Base-by-base conservation (phyloP, 2,888 invertebrate genomes). In the Lydus trimaculatus region DNA sequence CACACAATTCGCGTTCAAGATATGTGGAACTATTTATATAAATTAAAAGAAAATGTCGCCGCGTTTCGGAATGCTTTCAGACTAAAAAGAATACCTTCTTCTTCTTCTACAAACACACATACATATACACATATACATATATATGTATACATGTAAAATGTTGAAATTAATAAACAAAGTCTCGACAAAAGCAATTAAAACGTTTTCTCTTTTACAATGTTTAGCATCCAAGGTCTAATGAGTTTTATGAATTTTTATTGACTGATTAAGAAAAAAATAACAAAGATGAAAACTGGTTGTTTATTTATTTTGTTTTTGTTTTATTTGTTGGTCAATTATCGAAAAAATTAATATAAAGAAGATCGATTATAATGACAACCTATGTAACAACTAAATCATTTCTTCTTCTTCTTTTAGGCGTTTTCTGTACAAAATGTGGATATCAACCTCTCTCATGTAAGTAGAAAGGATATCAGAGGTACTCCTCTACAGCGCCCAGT, bases 1-100 rank as follows among this genome's bases (percentile, higher is more conserved):
- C 80, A 80, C 80, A 80, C 80, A 80, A 80, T 80, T 72, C 77
- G 70, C 76, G 73, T 73, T 72, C 69, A 74, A 78, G 75, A 79
- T 79, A 78, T 79, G 78, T 77, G 76, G 77, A 78, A 78, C 74
- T 79, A 75, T 79, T 78, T 80, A 76, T 77, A 79, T 79, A 79
- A 79, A 79, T 79, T 78, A 72, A 76, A 52, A 72, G 76, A 76
- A 79, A 79, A 76, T 75, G 78, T 77, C 75, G 67, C 71, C 73
- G 71, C 66, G 64, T 72, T 69, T 69, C 60, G 75, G 77, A 77
- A 78, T 77, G 76, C 72, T 66, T 70, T 68, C 48, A 61, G 59
- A 61, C 67, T 66, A 72, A 71, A 52, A 52, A 52, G 52, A 52
- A 64, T 61, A 36, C 71, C 52, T 58, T 31, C 64, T 43, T 43